These are phyloP conservation scores for Drosophila austrosaltans DNA, from an alignment of 2,888 invertebrate species.

Conservation along the genomic window DNA sequence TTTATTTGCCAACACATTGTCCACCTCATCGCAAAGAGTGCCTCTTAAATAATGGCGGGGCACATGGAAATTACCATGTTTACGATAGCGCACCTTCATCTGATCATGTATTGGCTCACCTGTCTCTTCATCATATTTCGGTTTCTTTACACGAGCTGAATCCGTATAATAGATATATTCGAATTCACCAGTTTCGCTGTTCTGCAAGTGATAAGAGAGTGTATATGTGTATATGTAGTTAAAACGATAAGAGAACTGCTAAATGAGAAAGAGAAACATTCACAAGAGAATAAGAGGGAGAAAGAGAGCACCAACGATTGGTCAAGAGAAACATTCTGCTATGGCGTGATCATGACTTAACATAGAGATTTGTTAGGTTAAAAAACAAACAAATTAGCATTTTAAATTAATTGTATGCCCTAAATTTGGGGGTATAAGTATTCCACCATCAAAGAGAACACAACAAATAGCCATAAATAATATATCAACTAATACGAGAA, in stretches of 20 bases:
- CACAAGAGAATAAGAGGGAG: neutral
- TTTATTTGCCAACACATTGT: conserved; percentile 65
- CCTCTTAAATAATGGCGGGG: conserved; percentile 79
- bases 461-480: no score
- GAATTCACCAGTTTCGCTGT: conserved; percentile 82
- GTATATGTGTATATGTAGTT: neutral
- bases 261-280: conserved; percentile 1
- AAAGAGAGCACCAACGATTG: conserved; percentile 20
- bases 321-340: conserved; percentile 15
- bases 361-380: conserved; percentile 12
- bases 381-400: conserved; percentile 35
- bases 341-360: conserved; percentile 37
- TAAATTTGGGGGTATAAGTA: neutral
- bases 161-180: conserved; percentile 68
- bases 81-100: conserved; percentile 78
- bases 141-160: conserved; percentile 61
- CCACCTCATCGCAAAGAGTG: conserved; percentile 74
- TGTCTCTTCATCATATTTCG: conserved; percentile 81
- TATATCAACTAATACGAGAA: neutral
- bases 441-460: no score
- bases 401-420: conserved; percentile 24
- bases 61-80: conserved; percentile 81
- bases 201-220: conserved; percentile 59
- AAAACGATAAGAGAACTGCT: conserved; percentile 15
- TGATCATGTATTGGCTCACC: conserved; percentile 81